phyloP scores from a whole-genome alignment of 2,113 vertebrate species.

The Pseudopipra pipra region DNA sequence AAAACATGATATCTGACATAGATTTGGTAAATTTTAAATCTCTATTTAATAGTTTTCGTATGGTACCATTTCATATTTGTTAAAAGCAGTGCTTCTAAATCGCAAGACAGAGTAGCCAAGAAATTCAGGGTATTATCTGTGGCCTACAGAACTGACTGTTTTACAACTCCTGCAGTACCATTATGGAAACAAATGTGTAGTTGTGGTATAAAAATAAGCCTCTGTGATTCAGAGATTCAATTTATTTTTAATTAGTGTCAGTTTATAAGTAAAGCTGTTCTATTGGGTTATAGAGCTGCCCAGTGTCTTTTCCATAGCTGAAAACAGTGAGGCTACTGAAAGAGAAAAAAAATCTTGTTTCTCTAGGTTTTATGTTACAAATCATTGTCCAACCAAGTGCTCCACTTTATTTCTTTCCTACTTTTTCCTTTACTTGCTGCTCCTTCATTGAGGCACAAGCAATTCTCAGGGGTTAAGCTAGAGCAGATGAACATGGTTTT shows the following conservation, averaged over 20 bases:
- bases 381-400: not conserved
- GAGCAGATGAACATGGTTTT: not conserved
- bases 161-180: not conserved
- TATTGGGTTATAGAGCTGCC: not conserved
- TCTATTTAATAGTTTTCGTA: not conserved
- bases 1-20: not conserved
- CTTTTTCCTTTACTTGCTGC: not conserved
- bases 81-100: not conserved
- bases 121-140: not conserved
- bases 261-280: not conserved
- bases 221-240: not conserved
- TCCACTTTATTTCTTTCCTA: not conserved
- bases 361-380: not conserved
- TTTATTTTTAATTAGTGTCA: not conserved
- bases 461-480: not conserved
- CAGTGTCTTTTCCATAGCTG: not conserved
- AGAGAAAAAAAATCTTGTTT: not conserved
- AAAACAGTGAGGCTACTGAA: not conserved
- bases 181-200: not conserved
- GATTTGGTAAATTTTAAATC: not conserved
- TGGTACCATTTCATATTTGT: not conserved
- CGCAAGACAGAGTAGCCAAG: not conserved
- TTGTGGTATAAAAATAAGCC: not conserved
- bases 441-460: not conserved
- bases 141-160: not conserved